Percentiles rank a stretch among this genome's conserved stretches.
These are phyloP conservation scores for Apodemia duryi DNA, from an alignment of 2,888 invertebrate species.

Conservation along the genomic window DNA sequence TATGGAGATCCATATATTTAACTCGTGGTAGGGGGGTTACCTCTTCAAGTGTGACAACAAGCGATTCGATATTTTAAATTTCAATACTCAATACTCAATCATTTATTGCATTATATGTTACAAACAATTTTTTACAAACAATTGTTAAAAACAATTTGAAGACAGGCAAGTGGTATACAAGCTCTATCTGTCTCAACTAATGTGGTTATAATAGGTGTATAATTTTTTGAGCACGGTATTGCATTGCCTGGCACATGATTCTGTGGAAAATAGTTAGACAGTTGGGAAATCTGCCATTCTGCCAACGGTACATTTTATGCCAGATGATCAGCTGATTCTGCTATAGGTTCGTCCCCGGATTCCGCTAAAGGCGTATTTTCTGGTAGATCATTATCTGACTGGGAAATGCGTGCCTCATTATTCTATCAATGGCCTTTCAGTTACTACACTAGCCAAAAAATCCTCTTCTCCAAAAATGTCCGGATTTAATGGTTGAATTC, in stretches of 20 bases:
- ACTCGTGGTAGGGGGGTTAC: not conserved
- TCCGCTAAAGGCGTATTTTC: not conserved
- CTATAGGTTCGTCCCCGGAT: not conserved
- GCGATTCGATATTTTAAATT: not conserved
- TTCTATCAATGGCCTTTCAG: slow-evolving; percentile 6
- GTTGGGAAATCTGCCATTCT: slow-evolving; percentile 1
- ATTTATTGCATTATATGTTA: too few relatives aligned
- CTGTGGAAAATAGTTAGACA: slow-evolving; percentile 4
- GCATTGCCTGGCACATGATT: not conserved
- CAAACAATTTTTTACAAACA: too few relatives aligned
- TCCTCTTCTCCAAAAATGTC: slow-evolving; percentile 1
- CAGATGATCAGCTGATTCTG: slow-evolving; percentile 1
- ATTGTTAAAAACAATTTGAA: not conserved
- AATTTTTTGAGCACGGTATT: not conserved
- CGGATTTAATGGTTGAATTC: slow-evolving; percentile 3
- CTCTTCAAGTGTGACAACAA: not conserved
- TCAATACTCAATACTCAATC: too few relatives aligned
- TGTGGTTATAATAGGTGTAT: not conserved
- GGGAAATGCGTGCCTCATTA: slow-evolving; percentile 11
- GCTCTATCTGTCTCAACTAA: slow-evolving; percentile 5
- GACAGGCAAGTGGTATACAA: slow-evolving; percentile 4
- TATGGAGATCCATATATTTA: slow-evolving; percentile 1
- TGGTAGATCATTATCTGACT: not conserved
- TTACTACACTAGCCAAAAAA: slow-evolving; percentile 1
- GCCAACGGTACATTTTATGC: slow-evolving; percentile 1